phyloP scores from a whole-genome alignment of 2,113 vertebrate genomes.

The Gobius niger region DNA sequence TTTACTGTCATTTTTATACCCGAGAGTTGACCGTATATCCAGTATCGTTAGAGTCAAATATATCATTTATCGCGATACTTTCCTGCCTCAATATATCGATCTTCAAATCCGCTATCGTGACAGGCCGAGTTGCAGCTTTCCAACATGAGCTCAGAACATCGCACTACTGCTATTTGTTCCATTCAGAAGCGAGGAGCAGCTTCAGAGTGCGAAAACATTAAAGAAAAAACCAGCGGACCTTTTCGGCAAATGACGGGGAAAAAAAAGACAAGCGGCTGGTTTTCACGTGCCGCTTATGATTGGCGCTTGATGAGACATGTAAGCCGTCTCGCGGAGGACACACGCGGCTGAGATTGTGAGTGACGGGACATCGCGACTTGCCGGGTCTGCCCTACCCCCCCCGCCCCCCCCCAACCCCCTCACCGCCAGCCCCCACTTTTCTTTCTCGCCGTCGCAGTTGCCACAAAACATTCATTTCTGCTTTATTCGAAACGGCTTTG shows the following conservation, averaged over 20 bases:
- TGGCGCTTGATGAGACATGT: constrained; percentile 70
- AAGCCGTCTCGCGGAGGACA: constrained; percentile 64
- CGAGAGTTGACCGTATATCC: no score
- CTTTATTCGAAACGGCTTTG: constrained; percentile 73
- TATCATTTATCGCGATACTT: no score
- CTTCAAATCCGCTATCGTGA: no score
- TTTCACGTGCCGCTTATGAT: constrained; percentile 57
- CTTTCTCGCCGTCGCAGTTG: constrained; percentile 57
- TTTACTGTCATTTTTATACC: no score
- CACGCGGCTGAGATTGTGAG: constrained; percentile 66
- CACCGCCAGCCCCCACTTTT: no score
- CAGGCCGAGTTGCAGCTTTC: no score
- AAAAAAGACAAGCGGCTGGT: not conserved
- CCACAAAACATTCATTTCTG: constrained; percentile 74
- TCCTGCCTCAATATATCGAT: no score
- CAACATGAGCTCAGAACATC: no score
- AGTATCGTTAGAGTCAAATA: no score
- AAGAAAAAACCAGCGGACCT: constrained; percentile 28
- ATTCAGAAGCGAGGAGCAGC: constrained; percentile 9
- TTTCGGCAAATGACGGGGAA: constrained; percentile 15
- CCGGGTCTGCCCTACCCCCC: constrained; percentile 50
- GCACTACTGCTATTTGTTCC: not conserved
- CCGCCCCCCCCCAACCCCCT: constrained; percentile 2
- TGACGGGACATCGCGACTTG: constrained; percentile 56
- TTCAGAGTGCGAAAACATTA: constrained; percentile 22